phyloP scores from a whole-genome alignment of 2,113 vertebrate genomes.

The Archilochus colubris region DNA sequence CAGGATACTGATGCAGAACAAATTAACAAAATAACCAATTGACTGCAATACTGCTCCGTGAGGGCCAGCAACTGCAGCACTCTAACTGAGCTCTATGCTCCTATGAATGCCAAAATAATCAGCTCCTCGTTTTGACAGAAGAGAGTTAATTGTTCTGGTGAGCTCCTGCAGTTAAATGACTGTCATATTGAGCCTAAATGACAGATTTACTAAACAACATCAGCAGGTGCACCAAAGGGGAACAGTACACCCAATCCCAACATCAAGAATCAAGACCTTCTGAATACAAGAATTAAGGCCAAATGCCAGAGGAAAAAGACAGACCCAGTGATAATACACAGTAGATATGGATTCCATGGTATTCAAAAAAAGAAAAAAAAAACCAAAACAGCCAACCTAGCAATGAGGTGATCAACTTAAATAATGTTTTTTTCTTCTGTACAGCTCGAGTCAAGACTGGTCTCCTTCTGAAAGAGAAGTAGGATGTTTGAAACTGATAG shows the following conservation, averaged over 20 bases:
- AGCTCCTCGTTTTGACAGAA: constrained; percentile 34
- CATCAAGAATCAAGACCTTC: not conserved
- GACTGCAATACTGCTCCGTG: constrained; percentile 14
- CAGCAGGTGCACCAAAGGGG: not conserved
- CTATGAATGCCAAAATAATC: constrained; percentile 51
- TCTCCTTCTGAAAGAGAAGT: not conserved
- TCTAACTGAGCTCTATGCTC: constrained; percentile 16
- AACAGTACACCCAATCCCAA: not conserved
- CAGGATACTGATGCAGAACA: constrained; percentile 60
- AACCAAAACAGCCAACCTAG: not conserved
- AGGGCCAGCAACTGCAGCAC: constrained; percentile 4
- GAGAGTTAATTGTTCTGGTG: constrained; percentile 47
- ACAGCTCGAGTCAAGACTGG: not conserved
- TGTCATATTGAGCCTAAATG: not conserved
- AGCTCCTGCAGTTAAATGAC: constrained; percentile 39
- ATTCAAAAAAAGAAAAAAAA: not conserved
- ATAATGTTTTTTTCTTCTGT: not conserved
- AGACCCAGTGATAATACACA: not conserved
- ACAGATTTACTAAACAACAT: constrained; percentile 30
- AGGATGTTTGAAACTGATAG: not conserved
- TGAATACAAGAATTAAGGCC: not conserved
- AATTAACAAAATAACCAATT: constrained; percentile 68
- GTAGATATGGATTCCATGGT: not conserved
- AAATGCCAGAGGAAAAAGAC: not conserved
- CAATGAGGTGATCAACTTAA: not conserved